These are phyloP conservation scores for Diarsia brunnea DNA, from an alignment of 2,888 invertebrate genomes.

Conservation along the genomic window DNA sequence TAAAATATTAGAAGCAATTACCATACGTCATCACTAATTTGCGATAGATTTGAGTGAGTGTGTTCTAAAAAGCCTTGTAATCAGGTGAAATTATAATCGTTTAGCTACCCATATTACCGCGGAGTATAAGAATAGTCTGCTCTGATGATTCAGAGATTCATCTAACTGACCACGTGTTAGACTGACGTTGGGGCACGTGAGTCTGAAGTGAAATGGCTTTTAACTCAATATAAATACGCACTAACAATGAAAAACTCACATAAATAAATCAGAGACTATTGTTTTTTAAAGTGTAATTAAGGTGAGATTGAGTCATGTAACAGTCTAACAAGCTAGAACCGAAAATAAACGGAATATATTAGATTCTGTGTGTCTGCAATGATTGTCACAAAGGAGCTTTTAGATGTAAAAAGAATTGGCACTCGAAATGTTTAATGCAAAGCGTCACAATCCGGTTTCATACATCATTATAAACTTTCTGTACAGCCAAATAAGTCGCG, in stretches of 20 bases:
- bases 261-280: conserved; percentile 56
- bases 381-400: conserved; percentile 45
- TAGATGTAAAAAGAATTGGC: conserved; percentile 49
- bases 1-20: neutral
- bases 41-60: neutral
- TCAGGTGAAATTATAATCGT: conserved; percentile 41
- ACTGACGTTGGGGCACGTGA: conserved; percentile 67
- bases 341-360: conserved; percentile 47
- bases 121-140: conserved; percentile 57
- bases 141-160: conserved; percentile 65
- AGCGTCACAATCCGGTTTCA: conserved; percentile 48
- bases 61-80: conserved; percentile 22
- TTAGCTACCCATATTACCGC: conserved; percentile 42
- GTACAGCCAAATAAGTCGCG: conserved; percentile 42
- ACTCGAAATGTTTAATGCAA: conserved; percentile 49
- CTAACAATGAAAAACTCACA: conserved; percentile 47
- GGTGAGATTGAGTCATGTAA: conserved; percentile 53
- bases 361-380: conserved; percentile 25
- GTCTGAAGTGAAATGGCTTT: conserved; percentile 66
- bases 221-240: conserved; percentile 62
- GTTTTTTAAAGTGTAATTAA: conserved; percentile 55
- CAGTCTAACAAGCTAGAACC: conserved; percentile 26
- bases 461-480: conserved; percentile 22
- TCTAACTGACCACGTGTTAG: conserved; percentile 64
- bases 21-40: conserved; percentile 13